These are phyloP conservation scores for Prietella phreatophila DNA, from an alignment of 2,113 vertebrate species.

Conservation along the genomic window DNA sequence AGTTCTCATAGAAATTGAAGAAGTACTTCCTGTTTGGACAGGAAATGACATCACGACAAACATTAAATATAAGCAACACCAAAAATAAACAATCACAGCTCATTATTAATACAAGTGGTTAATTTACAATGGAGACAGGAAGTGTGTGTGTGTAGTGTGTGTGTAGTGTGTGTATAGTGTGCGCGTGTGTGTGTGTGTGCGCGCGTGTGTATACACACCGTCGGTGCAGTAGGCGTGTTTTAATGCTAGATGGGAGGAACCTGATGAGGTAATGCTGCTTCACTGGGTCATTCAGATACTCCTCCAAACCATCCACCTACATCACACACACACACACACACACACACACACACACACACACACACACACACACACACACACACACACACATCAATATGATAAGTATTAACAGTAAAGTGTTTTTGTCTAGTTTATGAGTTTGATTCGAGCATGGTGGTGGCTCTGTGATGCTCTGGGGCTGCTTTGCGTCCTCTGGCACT, in stretches of 20 bases:
- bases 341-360: slow-evolving; percentile 14
- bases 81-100: background rate
- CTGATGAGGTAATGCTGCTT: slow-evolving; percentile 86
- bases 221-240: slow-evolving; percentile 87
- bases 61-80: background rate
- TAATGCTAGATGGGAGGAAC: slow-evolving; percentile 78
- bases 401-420: too few relatives aligned
- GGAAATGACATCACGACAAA: background rate
- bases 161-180: too few relatives aligned
- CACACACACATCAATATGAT: background rate
- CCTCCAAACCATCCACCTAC: slow-evolving; percentile 88
- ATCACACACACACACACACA: slow-evolving; percentile 19
- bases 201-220: slow-evolving; percentile 69
- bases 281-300: slow-evolving; percentile 82
- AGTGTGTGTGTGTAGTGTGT: background rate
- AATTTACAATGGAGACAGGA: background rate
- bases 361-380: slow-evolving; percentile 21
- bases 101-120: background rate
- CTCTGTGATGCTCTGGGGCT: too few relatives aligned
- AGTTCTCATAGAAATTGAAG: slow-evolving; percentile 84
- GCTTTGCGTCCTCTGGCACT: too few relatives aligned
- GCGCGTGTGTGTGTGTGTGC: slow-evolving; percentile 6
- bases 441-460: too few relatives aligned
- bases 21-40: slow-evolving; percentile 82
- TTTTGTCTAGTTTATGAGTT: too few relatives aligned